Percentiles rank a stretch among this genome's conserved stretches.
These are phyloP conservation scores for Exocentrus adspersus DNA, from an alignment of 2,888 invertebrate genomes.

Conservation along the genomic window DNA sequence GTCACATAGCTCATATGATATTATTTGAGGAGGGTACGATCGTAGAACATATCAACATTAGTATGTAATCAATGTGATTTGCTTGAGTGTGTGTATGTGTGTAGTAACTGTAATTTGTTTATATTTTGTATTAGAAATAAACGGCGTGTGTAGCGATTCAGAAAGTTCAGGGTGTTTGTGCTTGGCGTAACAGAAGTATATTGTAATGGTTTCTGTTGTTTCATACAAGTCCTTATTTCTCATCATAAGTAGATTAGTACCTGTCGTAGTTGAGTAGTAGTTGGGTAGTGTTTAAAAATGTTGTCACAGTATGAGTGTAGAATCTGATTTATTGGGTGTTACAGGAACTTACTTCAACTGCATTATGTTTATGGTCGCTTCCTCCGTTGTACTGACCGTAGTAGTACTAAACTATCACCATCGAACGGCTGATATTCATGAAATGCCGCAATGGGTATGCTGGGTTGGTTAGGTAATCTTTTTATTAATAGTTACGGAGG, in stretches of 20 bases:
- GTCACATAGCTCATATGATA: slow-evolving; percentile 54
- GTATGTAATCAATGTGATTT: slow-evolving; percentile 52
- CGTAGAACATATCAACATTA: slow-evolving; percentile 56
- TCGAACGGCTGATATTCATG: slow-evolving; percentile 95
- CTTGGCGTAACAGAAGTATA: slow-evolving; percentile 59
- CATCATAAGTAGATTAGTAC: slow-evolving; percentile 40
- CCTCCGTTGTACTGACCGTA: slow-evolving; percentile 96
- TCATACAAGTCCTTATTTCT: slow-evolving; percentile 34
- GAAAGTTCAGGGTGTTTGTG: slow-evolving; percentile 56
- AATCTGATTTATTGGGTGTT: slow-evolving; percentile 50
- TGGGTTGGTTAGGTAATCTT: neutral
- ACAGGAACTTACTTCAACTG: slow-evolving; percentile 97
- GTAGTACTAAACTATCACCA: slow-evolving; percentile 98
- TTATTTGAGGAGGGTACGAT: slow-evolving; percentile 64
- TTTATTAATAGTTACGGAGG: too few relatives aligned
- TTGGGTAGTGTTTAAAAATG: slow-evolving; percentile 35
- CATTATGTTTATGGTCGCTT: slow-evolving; percentile 99
- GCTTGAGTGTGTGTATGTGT: slow-evolving; percentile 54
- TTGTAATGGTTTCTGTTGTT: slow-evolving; percentile 46
- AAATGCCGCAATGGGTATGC: slow-evolving; percentile 96
- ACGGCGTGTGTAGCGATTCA: slow-evolving; percentile 51
- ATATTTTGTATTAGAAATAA: slow-evolving; percentile 33
- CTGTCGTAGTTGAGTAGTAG: slow-evolving; percentile 28
- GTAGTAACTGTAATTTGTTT: slow-evolving; percentile 42
- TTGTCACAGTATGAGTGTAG: slow-evolving; percentile 15